A percentile compares a stretch with the other conserved stretches of the same genome.
phyloP scores from a whole-genome alignment of 2,888 invertebrate genomes.

The Cacoxenus indagator region DNA sequence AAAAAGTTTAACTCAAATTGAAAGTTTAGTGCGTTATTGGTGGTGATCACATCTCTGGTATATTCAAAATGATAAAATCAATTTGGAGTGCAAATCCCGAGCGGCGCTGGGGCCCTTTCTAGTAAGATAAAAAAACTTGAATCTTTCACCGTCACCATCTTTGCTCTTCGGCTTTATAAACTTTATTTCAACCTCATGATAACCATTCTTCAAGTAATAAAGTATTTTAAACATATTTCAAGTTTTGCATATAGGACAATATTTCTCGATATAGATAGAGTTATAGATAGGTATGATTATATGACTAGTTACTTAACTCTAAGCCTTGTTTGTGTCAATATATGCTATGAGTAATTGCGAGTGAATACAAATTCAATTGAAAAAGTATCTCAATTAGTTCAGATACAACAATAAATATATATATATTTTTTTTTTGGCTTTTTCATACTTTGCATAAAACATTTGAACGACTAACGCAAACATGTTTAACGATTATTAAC shows the following conservation, averaged over 20 bases:
- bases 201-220: neutral
- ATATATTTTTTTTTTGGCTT: constrained; percentile 17
- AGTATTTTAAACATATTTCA: neutral
- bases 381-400: constrained; percentile 9
- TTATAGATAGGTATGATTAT: too few species aligned
- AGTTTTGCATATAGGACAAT: neutral
- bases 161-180: constrained; percentile 6
- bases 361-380: constrained; percentile 9
- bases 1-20: too few species aligned
- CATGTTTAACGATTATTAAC: neutral
- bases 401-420: too few species aligned
- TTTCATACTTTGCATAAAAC: constrained; percentile 26
- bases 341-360: constrained; percentile 10
- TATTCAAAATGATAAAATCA: too few species aligned
- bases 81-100: too few species aligned
- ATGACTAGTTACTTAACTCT: neutral
- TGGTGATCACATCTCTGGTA: too few species aligned
- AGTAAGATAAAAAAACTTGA: neutral
- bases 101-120: too few species aligned
- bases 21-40: too few species aligned
- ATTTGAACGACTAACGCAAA: constrained; percentile 20
- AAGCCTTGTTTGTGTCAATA: constrained; percentile 19
- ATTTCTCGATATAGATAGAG: neutral
- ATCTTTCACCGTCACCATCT: constrained; percentile 3
- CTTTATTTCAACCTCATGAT: constrained; percentile 12